Conservation (phyloP, 2,113 vertebrate genomes). For the Cairina moschata region DNA sequence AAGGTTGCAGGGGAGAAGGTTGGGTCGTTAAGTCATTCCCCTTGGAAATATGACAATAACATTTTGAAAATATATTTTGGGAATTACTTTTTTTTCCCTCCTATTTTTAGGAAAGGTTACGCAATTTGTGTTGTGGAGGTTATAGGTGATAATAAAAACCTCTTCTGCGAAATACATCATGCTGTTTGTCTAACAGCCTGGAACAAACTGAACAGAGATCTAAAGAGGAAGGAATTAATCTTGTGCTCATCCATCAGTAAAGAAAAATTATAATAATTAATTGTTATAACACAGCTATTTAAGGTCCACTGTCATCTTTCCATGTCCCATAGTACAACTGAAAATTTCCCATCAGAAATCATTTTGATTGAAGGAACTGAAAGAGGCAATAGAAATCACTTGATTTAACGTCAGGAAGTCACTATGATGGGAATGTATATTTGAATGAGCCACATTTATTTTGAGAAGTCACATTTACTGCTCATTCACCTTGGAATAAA, state of each 20-base stretch:
- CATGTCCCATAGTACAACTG: not conserved
- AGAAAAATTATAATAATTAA: not conserved
- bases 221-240: not conserved
- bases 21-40: not conserved
- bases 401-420: not conserved
- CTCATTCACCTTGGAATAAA: not conserved
- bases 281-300: not conserved
- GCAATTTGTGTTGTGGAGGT: not conserved
- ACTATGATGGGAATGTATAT: not conserved
- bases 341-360: not conserved
- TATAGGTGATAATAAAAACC: not conserved
- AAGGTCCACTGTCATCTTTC: not conserved
- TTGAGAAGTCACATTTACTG: not conserved
- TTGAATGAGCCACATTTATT: not conserved
- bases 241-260: not conserved
- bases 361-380: not conserved
- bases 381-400: not conserved
- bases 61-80: not conserved
- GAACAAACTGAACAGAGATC: not conserved
- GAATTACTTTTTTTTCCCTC: not conserved
- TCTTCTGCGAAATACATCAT: not conserved
- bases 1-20: not conserved
- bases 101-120: not conserved
- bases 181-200: not conserved
- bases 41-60: not conserved